Evolutionary conservation across 2,797 vertebrate genomes (phyloP).

Genomic region (Acanthiza pusilla): DNA sequence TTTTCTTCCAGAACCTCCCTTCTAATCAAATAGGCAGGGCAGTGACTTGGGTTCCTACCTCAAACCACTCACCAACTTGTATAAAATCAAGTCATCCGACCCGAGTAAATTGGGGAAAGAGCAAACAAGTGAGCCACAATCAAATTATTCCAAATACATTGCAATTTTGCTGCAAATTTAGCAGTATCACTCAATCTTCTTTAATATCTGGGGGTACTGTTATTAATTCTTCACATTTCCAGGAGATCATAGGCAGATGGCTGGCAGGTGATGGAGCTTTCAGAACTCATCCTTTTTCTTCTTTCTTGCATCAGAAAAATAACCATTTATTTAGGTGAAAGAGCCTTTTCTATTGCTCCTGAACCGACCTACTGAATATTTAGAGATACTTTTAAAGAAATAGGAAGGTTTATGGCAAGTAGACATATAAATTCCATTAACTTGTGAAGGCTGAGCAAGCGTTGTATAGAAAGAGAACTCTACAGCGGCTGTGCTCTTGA

Average conservation of each 20-base stretch:
- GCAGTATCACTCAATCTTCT: neutral
- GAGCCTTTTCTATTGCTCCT: neutral
- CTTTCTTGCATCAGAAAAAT: neutral
- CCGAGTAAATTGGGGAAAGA: neutral
- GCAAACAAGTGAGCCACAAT: neutral
- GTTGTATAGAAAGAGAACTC: neutral
- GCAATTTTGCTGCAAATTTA: neutral
- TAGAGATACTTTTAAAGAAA: neutral
- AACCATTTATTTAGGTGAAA: neutral
- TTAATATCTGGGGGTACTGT: neutral
- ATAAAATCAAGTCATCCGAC: neutral
- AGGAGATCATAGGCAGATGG: neutral
- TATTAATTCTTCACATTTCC: neutral
- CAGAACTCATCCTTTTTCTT: neutral
- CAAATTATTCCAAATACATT: neutral
- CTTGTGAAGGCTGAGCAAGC: neutral
- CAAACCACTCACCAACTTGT: neutral
- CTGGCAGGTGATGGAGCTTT: neutral
- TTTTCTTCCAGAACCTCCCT: neutral
- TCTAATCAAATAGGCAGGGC: neutral
- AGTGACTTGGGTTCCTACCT: neutral
- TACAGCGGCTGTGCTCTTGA: neutral
- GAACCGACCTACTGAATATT: neutral
- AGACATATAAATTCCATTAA: neutral
- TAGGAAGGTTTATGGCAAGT: neutral